Base-by-base conservation (phyloP, 2,888 invertebrate genomes). In the Spodoptera littoralis region DNA sequence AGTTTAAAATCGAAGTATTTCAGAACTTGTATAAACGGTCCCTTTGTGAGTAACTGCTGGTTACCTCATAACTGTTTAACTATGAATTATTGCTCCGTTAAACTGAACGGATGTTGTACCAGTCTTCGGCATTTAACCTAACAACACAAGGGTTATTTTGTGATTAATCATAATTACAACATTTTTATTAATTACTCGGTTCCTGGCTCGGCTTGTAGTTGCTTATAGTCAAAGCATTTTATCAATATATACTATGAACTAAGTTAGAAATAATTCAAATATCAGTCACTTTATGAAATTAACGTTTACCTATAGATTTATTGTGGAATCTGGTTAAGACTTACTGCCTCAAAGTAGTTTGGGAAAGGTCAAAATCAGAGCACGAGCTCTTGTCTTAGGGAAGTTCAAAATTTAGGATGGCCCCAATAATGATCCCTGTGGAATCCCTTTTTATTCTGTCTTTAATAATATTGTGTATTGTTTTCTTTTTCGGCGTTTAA, bases 51-150 rank as follows among this genome's bases (percentile, higher is more conserved):
- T 65, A 70, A 60, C 65, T 13, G 47, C 2, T 13, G 3, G 71
- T 75, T 65, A 70, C 59, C 59, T 30, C 52, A 56, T 65, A 56
- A 60, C 59, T 59, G 57, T 71, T 77, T 68, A 80, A 70, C 78
- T 77, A 75, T 77, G 65, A 79, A 68, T 73, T 70, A 76, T 72
- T 76, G 73, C 73, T 76, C 55, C 70, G 66, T 74, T 68, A 64
- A 77, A 66, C 63, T 59, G 73, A 84, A 67, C 90, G 90, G 90
- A 90, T 89, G 89, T 86, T 88, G 88, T 89, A 85, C 85, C 80
- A 76, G 80, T 73, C 67, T 65, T 72, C 79, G 84, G 82, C 84
- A 88, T 90, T 87, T 81, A 81, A 83, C 81, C 76, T 78, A 77
- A 83, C 69, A 81, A 82, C 80, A 78, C 55, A 47, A 63, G 77